Conservation (phyloP, 2,113 vertebrate genomes). For the Apodemus speciosus region DNA sequence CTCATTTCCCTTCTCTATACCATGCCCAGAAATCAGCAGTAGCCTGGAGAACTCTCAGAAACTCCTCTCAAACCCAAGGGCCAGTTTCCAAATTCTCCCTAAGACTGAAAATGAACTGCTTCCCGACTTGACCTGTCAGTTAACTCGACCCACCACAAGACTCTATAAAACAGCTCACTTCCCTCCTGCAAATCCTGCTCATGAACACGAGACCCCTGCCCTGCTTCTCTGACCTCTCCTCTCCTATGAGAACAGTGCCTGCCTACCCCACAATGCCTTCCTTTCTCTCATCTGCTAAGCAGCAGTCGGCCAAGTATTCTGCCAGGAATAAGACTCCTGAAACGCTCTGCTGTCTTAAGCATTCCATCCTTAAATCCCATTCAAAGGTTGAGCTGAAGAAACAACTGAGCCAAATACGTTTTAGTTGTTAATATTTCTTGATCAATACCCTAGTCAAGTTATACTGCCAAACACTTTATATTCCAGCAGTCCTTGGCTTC, state of each 20-base stretch:
- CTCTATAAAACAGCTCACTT: too few relatives aligned
- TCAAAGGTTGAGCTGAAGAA: background rate
- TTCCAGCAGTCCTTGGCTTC: background rate
- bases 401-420: background rate
- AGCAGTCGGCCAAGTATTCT: background rate
- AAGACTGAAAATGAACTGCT: background rate
- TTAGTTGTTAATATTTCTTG: background rate
- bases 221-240: background rate
- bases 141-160: background rate
- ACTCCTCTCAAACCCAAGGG: background rate
- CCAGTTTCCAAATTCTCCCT: background rate
- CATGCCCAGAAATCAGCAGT: background rate
- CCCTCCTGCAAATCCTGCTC: background rate
- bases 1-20: background rate
- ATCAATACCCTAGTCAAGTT: background rate
- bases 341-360: too few relatives aligned
- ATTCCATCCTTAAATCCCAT: background rate
- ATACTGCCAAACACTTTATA: background rate
- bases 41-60: background rate
- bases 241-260: accelerated
- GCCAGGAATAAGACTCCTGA: background rate
- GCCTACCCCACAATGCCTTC: background rate
- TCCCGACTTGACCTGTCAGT: background rate
- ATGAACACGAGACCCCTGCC: accelerated
- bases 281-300: background rate